These are phyloP conservation scores for Pammene fasciana DNA, from an alignment of 2,888 invertebrate species.

Conservation along the genomic window DNA sequence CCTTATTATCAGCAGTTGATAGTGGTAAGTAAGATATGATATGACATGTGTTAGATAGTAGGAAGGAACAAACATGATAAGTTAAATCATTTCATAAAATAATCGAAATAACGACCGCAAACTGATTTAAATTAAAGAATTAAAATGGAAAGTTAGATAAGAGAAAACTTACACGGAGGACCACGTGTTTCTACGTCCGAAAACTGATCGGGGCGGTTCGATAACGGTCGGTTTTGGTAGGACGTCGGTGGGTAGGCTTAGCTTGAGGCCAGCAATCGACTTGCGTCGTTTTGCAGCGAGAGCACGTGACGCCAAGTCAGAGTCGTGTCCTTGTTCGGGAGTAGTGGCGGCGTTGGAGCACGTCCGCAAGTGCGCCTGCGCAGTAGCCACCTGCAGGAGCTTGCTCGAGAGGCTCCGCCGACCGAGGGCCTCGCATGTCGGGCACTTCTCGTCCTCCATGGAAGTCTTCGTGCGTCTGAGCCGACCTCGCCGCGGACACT, in stretches of 20 bases:
- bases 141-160: constrained; percentile 8
- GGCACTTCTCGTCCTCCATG: constrained; percentile 79
- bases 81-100: constrained; percentile 40
- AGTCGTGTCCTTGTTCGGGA: constrained; percentile 65
- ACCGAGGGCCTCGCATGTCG: constrained; percentile 78
- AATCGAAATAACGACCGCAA: constrained; percentile 2
- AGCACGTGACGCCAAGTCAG: constrained; percentile 73
- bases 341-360: constrained; percentile 67
- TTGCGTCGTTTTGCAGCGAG: constrained; percentile 78
- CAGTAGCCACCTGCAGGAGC: constrained; percentile 77
- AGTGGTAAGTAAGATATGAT: constrained; percentile 57
- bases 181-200: constrained; percentile 80
- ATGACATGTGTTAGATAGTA: constrained; percentile 53
- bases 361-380: constrained; percentile 78
- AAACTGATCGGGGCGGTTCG: constrained; percentile 63
- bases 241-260: constrained; percentile 67
- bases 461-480: constrained; percentile 77
- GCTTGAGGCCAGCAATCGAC: constrained; percentile 74
- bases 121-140: background rate
- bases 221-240: constrained; percentile 60
- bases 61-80: constrained; percentile 50
- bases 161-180: constrained; percentile 73
- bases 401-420: constrained; percentile 75
- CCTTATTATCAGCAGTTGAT: constrained; percentile 51
- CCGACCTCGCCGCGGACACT: constrained; percentile 78